Evolutionary conservation across 2,888 invertebrate species (phyloP).

Genomic region (Tethea ocularis): DNA sequence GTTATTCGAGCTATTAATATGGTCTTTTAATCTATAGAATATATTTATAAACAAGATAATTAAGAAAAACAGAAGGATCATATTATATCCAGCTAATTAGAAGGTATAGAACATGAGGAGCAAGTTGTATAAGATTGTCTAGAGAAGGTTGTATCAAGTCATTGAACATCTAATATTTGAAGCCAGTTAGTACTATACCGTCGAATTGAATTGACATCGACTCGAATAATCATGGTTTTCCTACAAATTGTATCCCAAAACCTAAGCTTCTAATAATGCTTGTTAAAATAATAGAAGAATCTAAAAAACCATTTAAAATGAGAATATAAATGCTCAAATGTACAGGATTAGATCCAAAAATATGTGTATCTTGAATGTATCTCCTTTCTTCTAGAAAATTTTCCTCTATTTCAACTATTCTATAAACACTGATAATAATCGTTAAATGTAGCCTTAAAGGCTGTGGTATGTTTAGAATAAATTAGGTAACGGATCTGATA

Average conservation of each 20-base stretch:
- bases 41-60: no score
- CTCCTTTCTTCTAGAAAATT: slow-evolving; percentile 47
- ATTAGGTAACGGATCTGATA: slow-evolving; percentile 10
- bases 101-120: no score
- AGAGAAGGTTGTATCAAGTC: no score
- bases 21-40: background rate
- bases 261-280: background rate
- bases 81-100: background rate
- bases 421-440: slow-evolving; percentile 54
- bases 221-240: background rate
- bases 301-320: slow-evolving; percentile 6
- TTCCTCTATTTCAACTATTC: slow-evolving; percentile 48
- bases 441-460: slow-evolving; percentile 65
- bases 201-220: background rate
- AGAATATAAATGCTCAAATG: slow-evolving; percentile 69
- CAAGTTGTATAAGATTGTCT: no score
- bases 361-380: slow-evolving; percentile 41
- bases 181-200: no score
- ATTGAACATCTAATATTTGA: no score
- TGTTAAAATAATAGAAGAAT: background rate
- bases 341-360: slow-evolving; percentile 54
- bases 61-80: background rate
- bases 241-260: background rate
- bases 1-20: background rate
- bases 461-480: slow-evolving; percentile 61